Base-by-base conservation (phyloP, 2,888 invertebrate genomes). In the Apoda limacodes region DNA sequence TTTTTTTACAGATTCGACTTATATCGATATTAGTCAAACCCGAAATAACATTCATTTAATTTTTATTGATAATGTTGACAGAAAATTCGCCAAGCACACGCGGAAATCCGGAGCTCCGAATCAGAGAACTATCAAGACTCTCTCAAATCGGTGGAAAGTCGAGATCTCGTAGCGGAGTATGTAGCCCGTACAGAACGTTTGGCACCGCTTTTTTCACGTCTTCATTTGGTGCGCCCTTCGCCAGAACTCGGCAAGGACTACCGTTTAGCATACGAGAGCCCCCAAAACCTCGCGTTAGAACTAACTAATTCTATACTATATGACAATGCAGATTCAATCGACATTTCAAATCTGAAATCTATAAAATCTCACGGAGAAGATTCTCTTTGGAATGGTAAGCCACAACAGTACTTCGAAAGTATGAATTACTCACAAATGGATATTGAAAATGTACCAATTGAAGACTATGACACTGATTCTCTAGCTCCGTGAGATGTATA, bases 401-500 rank as follows among this genome's bases (percentile, higher is more conserved):
- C 68, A 48, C 82, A 61, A 53, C 74, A 68, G 34, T 88, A 85
- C 60, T 88, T 88, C 56, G 88, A 89, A 61, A 88, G 88, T 61
- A 87, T 89, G 62, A 57, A 67, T 35, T 85, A 85, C 57, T 84
- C 81, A 25, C 55, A 52, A 10, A 43, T 39, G 30, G 20, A 33
- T 9, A 42, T 36, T 5, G 43, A 37, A 9, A 30, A 14, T 2
- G 45, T 46, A 11, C 28, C 43, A 4, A 26, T 27, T 3, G 42
- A 43, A 14, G 60, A 61, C 10, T 70, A 67, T 43, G 71, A 71
- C 32, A 55, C 52, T 36, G 76, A 75, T 42, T 76, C 76, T 21
- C 55, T 75, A 22, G 65, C 64, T 11, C 50, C 50, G 12, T 46
- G 33, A 30, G 17, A 7, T 17, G 17, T 17, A 6, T 17, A n/a